Evolutionary conservation across 1,140 invertebrate genomes (phyloP).

Genomic region (Arion vulgaris): DNA sequence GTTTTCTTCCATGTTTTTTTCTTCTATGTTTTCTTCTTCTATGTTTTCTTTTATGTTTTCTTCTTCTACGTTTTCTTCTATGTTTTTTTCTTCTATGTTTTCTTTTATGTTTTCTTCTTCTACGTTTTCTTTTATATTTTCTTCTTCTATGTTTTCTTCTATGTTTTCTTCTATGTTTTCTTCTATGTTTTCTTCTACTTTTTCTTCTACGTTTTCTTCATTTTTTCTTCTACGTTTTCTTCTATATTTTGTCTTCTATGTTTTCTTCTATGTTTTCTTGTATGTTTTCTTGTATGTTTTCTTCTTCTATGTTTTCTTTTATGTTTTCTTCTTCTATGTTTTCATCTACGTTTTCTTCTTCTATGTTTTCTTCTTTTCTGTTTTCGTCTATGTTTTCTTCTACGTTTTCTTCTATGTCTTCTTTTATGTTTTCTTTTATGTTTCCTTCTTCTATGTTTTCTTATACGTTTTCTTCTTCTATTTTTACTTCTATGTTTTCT

Average conservation of each 20-base stretch:
- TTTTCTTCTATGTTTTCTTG: not conserved
- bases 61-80: no score
- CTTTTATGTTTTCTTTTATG: slow-evolving; percentile 10
- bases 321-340: not conserved
- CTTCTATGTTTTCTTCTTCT: no score
- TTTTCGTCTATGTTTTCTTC: slow-evolving; percentile 17
- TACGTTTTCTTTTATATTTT: no score
- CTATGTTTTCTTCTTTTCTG: not conserved
- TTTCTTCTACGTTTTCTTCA: not conserved
- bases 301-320: slow-evolving; percentile 1
- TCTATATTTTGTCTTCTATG: not conserved
- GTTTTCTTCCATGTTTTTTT: no score
- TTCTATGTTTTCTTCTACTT: not conserved
- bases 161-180: no score
- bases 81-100: no score
- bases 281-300: slow-evolving; percentile 15
- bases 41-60: no score
- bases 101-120: no score
- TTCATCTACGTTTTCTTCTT: no score
- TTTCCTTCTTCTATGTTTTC: not conserved
- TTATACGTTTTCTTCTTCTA: not conserved
- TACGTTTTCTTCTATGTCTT: slow-evolving; percentile 2
- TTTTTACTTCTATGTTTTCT: not conserved
- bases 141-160: no score
- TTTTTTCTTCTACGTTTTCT: slow-evolving; percentile 10